These are phyloP conservation scores for Crematogaster levior DNA, from an alignment of 2,888 invertebrate genomes.

Conservation along the genomic window DNA sequence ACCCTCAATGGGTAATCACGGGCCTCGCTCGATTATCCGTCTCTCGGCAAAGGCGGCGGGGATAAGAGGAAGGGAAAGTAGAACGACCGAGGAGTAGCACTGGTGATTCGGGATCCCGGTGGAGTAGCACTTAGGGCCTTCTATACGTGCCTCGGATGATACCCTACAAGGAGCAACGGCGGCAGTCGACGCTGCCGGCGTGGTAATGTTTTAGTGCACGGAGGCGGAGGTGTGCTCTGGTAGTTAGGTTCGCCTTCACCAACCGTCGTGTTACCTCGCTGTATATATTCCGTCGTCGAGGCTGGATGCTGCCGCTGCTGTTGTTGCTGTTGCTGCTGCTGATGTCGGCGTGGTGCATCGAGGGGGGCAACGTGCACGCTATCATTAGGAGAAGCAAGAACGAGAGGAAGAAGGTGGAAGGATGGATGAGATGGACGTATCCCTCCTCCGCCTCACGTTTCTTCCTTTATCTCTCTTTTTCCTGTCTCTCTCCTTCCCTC, in stretches of 20 bases:
- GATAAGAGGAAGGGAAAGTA: conserved; percentile 26
- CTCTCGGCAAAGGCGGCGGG: conserved; percentile 47
- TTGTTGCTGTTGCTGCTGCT: conserved; percentile 52
- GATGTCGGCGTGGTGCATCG: conserved; percentile 70
- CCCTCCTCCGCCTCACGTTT: conserved; percentile 48
- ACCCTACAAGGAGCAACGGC: conserved; percentile 78
- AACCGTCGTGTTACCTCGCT: conserved; percentile 56
- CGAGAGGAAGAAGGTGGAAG: conserved; percentile 78
- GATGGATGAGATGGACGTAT: conserved; percentile 78
- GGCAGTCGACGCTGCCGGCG: conserved; percentile 74
- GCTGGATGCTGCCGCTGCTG: conserved; percentile 44
- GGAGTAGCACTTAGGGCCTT: conserved; percentile 78
- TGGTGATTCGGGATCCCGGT: conserved; percentile 64
- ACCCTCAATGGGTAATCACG: conserved; percentile 83
- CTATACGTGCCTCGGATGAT: conserved; percentile 78
- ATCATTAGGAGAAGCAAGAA: conserved; percentile 82
- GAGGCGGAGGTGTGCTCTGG: conserved; percentile 76
- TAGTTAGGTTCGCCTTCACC: conserved; percentile 74
- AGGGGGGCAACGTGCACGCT: conserved; percentile 79
- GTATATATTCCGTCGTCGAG: conserved; percentile 58
- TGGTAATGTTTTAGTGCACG: conserved; percentile 77
- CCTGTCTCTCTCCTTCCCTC: conserved; percentile 13
- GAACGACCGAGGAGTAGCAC: conserved; percentile 69
- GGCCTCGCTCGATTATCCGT: conserved; percentile 73
- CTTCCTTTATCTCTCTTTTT: conserved; percentile 30